These are phyloP conservation scores for Volucella inflata DNA, from an alignment of 2,888 invertebrate genomes.

Conservation along the genomic window DNA sequence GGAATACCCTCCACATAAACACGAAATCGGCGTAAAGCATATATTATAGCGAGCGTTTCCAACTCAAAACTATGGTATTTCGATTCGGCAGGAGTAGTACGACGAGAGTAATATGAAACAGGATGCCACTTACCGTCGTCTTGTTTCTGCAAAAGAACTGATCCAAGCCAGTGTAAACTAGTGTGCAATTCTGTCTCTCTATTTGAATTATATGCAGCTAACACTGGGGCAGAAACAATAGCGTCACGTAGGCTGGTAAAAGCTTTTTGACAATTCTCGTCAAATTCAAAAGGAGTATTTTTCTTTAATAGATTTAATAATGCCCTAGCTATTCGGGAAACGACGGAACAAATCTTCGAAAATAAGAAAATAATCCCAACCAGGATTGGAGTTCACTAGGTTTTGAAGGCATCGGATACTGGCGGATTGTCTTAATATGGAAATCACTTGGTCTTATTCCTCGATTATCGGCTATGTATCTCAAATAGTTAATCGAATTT, in stretches of 20 bases:
- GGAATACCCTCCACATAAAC: slow-evolving; percentile 76
- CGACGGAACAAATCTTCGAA: slow-evolving; percentile 24
- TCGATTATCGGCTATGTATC: slow-evolving; percentile 31
- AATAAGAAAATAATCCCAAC: slow-evolving; percentile 20
- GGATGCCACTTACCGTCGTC: slow-evolving; percentile 77
- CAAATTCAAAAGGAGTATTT: slow-evolving; percentile 40
- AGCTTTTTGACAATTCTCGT: slow-evolving; percentile 19
- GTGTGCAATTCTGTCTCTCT: slow-evolving; percentile 78
- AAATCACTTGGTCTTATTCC: slow-evolving; percentile 43
- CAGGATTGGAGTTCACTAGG: slow-evolving; percentile 14
- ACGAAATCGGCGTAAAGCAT: slow-evolving; percentile 77
- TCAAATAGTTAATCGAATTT: slow-evolving; percentile 39
- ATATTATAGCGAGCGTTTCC: slow-evolving; percentile 78
- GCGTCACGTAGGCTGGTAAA: slow-evolving; percentile 45
- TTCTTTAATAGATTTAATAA: slow-evolving; percentile 77
- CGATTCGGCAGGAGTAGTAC: slow-evolving; percentile 76
- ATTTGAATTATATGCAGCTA: slow-evolving; percentile 77
- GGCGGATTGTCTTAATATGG: slow-evolving; percentile 37
- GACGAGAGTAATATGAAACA: slow-evolving; percentile 78
- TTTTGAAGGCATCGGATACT: slow-evolving; percentile 49
- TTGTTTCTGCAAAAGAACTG: slow-evolving; percentile 76
- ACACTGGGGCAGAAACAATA: slow-evolving; percentile 69
- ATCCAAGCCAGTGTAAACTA: slow-evolving; percentile 76
- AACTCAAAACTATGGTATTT: slow-evolving; percentile 79
- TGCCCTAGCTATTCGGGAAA: slow-evolving; percentile 69